Conservation (phyloP, 2,113 vertebrate species). For the Tachuris rubrigastra region DNA sequence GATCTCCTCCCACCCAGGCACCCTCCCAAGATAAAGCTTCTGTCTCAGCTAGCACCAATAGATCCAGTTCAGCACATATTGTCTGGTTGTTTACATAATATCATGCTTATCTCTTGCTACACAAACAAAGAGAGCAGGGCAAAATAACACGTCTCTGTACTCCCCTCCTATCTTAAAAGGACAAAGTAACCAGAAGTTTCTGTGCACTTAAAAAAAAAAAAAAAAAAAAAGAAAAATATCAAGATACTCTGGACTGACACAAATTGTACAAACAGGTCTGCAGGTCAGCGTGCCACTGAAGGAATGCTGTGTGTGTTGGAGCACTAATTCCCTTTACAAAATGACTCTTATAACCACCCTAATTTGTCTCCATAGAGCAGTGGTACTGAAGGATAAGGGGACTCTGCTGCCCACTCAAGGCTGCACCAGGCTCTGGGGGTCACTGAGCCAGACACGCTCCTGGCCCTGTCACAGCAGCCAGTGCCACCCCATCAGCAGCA, state of each 20-base stretch:
- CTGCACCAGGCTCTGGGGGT: not conserved
- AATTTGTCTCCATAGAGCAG: not conserved
- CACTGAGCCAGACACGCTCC: rapidly evolving
- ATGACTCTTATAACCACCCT: not conserved
- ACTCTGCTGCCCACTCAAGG: rapidly evolving
- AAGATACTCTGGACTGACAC: not conserved
- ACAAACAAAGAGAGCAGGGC: not conserved
- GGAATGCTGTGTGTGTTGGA: too few relatives aligned
- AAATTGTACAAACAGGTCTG: not conserved
- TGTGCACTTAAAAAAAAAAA: not conserved
- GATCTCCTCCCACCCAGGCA: not conserved
- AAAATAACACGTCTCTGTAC: not conserved
- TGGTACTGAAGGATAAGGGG: not conserved
- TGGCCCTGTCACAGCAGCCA: not conserved
- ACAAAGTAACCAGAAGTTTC: not conserved
- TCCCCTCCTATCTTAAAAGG: not conserved
- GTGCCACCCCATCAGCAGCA: rapidly evolving
- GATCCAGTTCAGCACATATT: not conserved
- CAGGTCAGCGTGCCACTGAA: not conserved
- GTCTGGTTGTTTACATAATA: not conserved
- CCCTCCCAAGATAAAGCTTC: not conserved
- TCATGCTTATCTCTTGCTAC: not conserved
- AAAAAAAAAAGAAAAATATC: not conserved
- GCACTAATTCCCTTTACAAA: not conserved
- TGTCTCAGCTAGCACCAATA: not conserved